Evolutionary conservation across 2,113 vertebrate genomes (phyloP).

Genomic region (Arenaria interpres): DNA sequence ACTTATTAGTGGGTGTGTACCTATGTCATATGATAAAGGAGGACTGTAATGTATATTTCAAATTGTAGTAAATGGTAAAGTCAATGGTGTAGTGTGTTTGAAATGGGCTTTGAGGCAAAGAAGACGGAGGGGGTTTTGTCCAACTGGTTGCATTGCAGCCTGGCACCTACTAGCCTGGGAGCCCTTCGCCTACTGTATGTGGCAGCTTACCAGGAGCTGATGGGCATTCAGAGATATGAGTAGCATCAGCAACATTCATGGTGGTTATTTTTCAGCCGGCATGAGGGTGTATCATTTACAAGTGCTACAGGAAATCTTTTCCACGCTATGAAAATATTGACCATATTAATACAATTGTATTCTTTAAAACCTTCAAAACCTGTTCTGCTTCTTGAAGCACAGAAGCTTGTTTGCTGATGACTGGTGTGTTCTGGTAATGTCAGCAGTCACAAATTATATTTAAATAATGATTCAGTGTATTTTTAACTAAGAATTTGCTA

Average conservation of each 20-base stretch:
- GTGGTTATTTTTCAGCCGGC: not conserved
- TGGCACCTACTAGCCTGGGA: not conserved
- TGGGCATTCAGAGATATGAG: not conserved
- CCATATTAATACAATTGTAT: not conserved
- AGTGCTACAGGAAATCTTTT: not conserved
- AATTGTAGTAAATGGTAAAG: not conserved
- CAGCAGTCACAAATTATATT: not conserved
- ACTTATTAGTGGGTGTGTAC: not conserved
- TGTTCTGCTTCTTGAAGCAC: not conserved
- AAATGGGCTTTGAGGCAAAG: not conserved
- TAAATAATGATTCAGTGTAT: not conserved
- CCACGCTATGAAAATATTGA: not conserved
- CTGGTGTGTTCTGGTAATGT: not conserved
- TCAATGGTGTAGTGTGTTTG: not conserved
- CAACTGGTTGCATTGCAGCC: not conserved
- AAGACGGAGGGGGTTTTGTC: fast-evolving
- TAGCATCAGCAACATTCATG: not conserved
- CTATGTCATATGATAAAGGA: not conserved
- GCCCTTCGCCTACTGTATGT: not conserved
- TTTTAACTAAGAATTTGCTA: not conserved
- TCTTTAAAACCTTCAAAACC: not conserved
- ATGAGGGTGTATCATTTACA: not conserved
- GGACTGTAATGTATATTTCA: not conserved
- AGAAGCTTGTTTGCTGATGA: not conserved
- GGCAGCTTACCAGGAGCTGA: not conserved